These are phyloP conservation scores for Campylomormyrus tamandua DNA, from an alignment of 2,113 vertebrate genomes.

Conservation along the genomic window DNA sequence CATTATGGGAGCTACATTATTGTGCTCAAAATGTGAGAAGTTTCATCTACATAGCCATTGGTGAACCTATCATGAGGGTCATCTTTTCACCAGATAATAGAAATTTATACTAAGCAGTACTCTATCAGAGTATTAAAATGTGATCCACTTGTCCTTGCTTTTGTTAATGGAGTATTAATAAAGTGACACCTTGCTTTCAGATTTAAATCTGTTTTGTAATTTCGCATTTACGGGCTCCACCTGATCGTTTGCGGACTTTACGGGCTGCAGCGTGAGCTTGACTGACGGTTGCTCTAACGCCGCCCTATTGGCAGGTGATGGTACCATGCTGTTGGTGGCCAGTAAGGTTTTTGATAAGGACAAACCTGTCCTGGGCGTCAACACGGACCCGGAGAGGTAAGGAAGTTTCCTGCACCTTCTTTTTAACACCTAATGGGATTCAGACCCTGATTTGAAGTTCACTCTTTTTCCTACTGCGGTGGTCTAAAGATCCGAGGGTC, in stretches of 20 bases:
- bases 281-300: not conserved
- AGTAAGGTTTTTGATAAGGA: conserved; percentile 88
- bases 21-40: not conserved
- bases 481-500: conserved; percentile 77
- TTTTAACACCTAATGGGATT: not conserved
- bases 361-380: conserved; percentile 92
- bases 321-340: conserved; percentile 93
- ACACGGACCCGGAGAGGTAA: conserved; percentile 97
- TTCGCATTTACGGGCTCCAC: not conserved
- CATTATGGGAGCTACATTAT: not conserved
- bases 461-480: too few relatives aligned
- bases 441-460: not conserved
- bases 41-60: not conserved
- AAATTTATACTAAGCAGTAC: not conserved
- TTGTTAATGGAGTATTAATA: not conserved
- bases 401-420: not conserved
- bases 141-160: not conserved
- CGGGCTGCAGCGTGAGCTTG: not conserved
- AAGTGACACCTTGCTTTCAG: not conserved
- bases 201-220: not conserved
- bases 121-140: not conserved
- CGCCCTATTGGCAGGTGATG: conserved; percentile 67
- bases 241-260: not conserved
- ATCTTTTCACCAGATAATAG: not conserved
- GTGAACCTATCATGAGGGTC: not conserved